A percentile compares a stretch with the other conserved stretches of the same genome.
These are phyloP conservation scores for Cirrhinus molitorella DNA, from an alignment of 2,797 vertebrate species.

Conservation along the genomic window DNA sequence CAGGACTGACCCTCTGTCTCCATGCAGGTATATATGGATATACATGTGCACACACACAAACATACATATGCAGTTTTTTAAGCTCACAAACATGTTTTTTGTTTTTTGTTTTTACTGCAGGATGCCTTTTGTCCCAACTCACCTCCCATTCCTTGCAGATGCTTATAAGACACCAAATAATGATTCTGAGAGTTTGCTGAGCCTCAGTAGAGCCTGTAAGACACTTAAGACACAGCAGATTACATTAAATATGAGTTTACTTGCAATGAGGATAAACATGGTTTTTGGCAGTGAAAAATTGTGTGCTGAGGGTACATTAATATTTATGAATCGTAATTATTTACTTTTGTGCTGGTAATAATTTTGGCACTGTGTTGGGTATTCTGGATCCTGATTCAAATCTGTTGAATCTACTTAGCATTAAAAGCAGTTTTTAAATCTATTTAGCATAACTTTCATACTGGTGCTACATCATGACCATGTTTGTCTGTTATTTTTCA, in stretches of 20 bases:
- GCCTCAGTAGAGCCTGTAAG: conserved; percentile 33
- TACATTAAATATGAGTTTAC: not conserved
- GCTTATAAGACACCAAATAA: not conserved
- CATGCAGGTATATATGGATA: conserved; percentile 6
- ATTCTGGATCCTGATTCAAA: not conserved
- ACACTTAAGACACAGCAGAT: not conserved
- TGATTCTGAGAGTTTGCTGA: conserved; percentile 26
- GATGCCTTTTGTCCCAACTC: conserved; percentile 8
- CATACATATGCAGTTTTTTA: too few species aligned
- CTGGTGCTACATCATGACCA: not conserved
- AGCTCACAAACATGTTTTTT: not conserved
- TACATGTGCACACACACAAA: not conserved
- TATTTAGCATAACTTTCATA: not conserved
- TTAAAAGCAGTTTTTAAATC: not conserved
- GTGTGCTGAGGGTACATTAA: not conserved
- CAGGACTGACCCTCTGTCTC: conserved; percentile 21
- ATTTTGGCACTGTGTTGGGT: not conserved
- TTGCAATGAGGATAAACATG: not conserved
- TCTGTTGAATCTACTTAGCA: not conserved
- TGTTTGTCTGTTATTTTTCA: conserved; percentile 1
- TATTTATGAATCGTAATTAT: not conserved
- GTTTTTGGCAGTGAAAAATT: not conserved
- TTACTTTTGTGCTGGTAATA: not conserved
- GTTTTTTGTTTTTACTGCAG: conserved; percentile 1
- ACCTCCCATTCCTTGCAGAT: conserved; percentile 8